Base-by-base conservation (phyloP, 1,140 invertebrate genomes). In the Drosophila mauritiana region DNA sequence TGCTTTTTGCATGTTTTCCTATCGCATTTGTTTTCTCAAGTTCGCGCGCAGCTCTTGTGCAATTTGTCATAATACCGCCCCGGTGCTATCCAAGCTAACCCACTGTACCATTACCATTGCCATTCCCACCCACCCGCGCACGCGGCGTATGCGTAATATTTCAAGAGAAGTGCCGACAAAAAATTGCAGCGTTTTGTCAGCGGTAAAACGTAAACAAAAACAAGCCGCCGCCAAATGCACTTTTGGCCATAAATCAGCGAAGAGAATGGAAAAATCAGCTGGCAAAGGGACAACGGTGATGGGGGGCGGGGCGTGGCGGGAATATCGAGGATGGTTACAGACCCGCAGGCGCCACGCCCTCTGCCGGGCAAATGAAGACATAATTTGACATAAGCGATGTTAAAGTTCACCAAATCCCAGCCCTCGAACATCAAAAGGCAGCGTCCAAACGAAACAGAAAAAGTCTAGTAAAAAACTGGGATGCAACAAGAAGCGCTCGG, bases 371-470 rank as follows among this genome's bases (percentile, higher is more conserved):
- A 80, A 73, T 80, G 59, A 84, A 90, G 80, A 90, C 86, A 90
- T 90, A 90, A 90, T 90, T 85, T 90, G 85, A 90, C 85, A 90
- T 90, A 90, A 90, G 74, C 86, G 81, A 78, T 84, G 85, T 79
- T 85, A 90, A 90, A 90, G 85, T 90, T 90, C 85, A 79, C 63
- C 73, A 78, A 67, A 75, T 42, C 67, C 12, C 43, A 62, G 68
- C 39, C 20, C 11, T 36, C 10, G n/a, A 63, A 64, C 61, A 83
- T 83, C 80, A 75, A 83, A 74, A 27, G 75, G 59, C 43, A 70
- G 43, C 31, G 61, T 45, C 22, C 55, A 31, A 31, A 10, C 31
- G 12, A 59, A 40, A 34, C n/a, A 17, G 22, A 42, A 46, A 17
- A 48, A 34, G 37, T 59, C 15, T 55, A 51, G 43, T n/a, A 10